Evolutionary conservation across 1,140 invertebrate species (phyloP), one percentile per base, ranked within the genome.

Genomic region (Drosophila nikananu): DNA sequence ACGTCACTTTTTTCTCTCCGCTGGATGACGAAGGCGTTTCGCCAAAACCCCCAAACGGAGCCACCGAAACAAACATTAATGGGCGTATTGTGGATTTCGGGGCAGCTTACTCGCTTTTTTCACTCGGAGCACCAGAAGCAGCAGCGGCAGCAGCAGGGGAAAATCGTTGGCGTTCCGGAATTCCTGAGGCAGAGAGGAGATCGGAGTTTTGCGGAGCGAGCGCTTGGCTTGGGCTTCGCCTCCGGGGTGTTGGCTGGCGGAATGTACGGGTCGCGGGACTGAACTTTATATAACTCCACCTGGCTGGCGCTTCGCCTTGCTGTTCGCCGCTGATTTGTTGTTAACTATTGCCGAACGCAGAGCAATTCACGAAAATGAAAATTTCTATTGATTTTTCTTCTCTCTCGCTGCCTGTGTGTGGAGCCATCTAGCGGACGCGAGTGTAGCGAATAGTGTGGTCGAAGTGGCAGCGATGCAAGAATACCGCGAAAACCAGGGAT

Each of bases 311-410:
- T 80, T 66, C 37, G 61, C 67, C 78, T 73, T 35, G 49, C 79
- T 86, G 39, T 51, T 61, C 51, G 63, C 71, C 55, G 67, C 71
- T 75, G 80, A 70, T 81, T 77, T 76, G 80, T 66, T 83, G 65
- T 77, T 73, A 80, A 83, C 80, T 83, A 80, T 80, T 83, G 62
- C 83, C 75, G 82, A 83, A 77, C 67, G 66, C 83, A 68, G 72
- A 80, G 80, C 83, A 83, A 73, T 80, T 80, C 80, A 90, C 86
- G 55, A 79, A 65, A 79, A 83, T 78, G 84, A 89, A 89, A 89
- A 89, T 89, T 89, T 89, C 81, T 89, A 89, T 89, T 89, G 84
- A 89, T 89, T 89, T 89, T 89, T 87, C 83, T 80, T 89, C 84
- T 73, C 81, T 80, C 81, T 79, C 74, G 70, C 78, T 83, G 82